Evolutionary conservation across 2,113 vertebrate genomes (phyloP).

Genomic region (Odontesthes bonariensis): DNA sequence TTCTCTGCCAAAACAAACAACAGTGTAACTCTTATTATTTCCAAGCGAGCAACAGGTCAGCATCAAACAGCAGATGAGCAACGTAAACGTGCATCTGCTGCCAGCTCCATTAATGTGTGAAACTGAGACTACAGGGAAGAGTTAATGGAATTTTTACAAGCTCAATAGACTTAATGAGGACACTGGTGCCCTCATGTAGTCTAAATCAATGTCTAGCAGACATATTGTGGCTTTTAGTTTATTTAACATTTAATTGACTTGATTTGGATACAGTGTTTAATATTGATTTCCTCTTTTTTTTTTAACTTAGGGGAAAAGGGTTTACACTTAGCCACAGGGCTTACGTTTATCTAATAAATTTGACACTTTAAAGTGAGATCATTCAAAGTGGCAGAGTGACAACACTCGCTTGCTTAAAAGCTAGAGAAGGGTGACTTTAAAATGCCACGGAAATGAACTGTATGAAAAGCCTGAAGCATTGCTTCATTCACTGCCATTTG

Average conservation of each 20-base stretch:
- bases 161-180: conserved; percentile 63
- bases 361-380: conserved; percentile 18
- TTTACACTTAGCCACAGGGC: conserved; percentile 5
- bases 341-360: not conserved
- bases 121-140: conserved; percentile 60
- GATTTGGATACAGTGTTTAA: conserved; percentile 28
- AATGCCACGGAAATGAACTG: not conserved
- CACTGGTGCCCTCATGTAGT: conserved; percentile 52
- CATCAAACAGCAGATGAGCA: conserved; percentile 33
- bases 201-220: conserved; percentile 61
- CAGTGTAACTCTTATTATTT: conserved; percentile 20
- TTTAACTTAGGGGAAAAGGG: conserved; percentile 9
- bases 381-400: conserved; percentile 5
- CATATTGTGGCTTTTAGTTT: conserved; percentile 61
- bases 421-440: conserved; percentile 2
- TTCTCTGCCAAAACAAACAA: conserved; percentile 6
- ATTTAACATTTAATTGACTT: conserved; percentile 60
- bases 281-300: conserved; percentile 31
- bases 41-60: conserved; percentile 60
- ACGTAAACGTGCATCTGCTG: not conserved
- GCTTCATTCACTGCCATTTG: conserved; percentile 17
- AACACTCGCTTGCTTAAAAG: conserved; percentile 20
- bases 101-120: conserved; percentile 72
- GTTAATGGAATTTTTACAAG: conserved; percentile 76
- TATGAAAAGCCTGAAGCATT: not conserved